phyloP scores from a whole-genome alignment of 2,888 invertebrate genomes.

The Eupsilia transversa region DNA sequence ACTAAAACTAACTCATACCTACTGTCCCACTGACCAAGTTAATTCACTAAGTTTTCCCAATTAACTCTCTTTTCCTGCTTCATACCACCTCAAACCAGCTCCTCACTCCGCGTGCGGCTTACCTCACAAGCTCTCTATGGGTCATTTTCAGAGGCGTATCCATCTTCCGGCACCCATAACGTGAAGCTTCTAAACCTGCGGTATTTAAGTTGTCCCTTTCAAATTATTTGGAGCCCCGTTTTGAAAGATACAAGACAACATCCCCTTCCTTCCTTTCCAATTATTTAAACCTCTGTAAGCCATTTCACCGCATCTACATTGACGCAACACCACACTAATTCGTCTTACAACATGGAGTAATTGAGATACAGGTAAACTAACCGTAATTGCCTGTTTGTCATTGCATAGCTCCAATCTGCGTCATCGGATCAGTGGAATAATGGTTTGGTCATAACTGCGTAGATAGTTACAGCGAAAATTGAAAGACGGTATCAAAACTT shows the following conservation, averaged over 20 bases:
- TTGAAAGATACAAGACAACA: not conserved
- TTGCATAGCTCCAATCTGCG: conserved; percentile 37
- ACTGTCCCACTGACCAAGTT: not conserved
- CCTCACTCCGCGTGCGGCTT: not conserved
- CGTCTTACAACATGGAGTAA: conserved; percentile 46
- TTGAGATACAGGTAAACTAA: conserved; percentile 48
- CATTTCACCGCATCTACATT: conserved; percentile 28
- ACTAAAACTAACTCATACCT: not conserved
- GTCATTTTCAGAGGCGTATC: not conserved
- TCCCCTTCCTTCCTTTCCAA: conserved; percentile 8
- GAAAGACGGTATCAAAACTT: not conserved
- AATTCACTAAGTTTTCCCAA: not conserved
- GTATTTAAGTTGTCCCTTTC: not conserved
- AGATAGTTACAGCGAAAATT: not conserved
- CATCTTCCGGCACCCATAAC: not conserved
- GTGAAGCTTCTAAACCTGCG: not conserved
- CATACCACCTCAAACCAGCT: not conserved
- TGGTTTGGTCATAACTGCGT: conserved; percentile 14
- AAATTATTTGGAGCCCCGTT: not conserved
- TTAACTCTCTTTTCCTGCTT: no score
- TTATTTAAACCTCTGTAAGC: not conserved
- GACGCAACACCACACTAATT: conserved; percentile 45
- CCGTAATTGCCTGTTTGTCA: conserved; percentile 48
- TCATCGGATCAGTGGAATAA: conserved; percentile 23
- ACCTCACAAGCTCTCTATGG: not conserved